Evolutionary conservation across 2,113 vertebrate genomes (phyloP).

Genomic region (Mungos mungo): DNA sequence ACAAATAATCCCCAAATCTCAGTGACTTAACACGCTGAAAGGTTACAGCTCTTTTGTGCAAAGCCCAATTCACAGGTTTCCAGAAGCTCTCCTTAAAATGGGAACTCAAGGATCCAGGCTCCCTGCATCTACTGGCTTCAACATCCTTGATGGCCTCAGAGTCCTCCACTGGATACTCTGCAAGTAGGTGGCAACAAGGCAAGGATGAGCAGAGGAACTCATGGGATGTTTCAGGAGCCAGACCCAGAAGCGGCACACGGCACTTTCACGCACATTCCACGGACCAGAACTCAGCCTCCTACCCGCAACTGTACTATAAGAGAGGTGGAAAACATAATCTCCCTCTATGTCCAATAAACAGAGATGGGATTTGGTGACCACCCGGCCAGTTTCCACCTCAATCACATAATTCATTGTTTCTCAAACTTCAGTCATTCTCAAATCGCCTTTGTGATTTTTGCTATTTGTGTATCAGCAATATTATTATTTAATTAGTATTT

Average conservation of each 20-base stretch:
- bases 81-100: neutral
- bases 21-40: neutral
- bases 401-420: neutral
- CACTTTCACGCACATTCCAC: neutral
- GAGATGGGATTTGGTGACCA: neutral
- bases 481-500: slow-evolving; percentile 35
- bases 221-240: neutral
- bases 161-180: neutral
- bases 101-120: neutral
- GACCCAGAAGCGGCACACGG: neutral
- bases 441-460: neutral
- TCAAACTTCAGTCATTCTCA: slow-evolving; percentile 8
- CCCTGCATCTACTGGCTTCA: neutral
- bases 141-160: neutral
- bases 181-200: neutral
- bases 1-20: slow-evolving; percentile 6
- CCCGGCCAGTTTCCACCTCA: neutral
- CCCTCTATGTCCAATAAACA: neutral
- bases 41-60: neutral
- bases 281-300: neutral
- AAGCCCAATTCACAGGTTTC: neutral
- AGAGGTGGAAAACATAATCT: neutral
- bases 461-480: neutral
- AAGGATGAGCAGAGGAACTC: neutral
- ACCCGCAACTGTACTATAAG: neutral